Evolutionary conservation across 2,113 vertebrate species (phyloP).

Genomic region (Arizona elegans): DNA sequence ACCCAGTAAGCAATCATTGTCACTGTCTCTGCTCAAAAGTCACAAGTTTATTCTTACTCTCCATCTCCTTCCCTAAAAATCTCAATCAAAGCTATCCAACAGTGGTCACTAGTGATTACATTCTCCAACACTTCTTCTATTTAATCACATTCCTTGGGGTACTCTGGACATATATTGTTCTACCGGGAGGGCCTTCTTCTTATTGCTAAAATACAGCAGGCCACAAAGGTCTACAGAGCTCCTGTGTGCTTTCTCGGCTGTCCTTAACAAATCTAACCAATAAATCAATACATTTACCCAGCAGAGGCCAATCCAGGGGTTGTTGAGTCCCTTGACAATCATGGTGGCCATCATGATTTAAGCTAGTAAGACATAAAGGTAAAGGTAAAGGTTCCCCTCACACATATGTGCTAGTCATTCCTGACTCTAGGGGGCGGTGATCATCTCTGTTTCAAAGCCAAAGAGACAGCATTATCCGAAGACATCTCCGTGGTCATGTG

Average conservation of each 20-base stretch:
- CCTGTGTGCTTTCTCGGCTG: neutral
- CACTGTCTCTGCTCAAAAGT: neutral
- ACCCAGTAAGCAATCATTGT: neutral
- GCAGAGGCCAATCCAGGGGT: neutral
- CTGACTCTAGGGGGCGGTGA: too few species aligned
- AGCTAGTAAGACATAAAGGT: neutral
- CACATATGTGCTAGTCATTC: too few species aligned
- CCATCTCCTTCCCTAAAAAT: neutral
- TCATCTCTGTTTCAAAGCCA: too few species aligned
- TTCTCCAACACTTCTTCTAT: neutral
- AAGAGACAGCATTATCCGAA: too few species aligned
- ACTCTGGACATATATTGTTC: slow-evolving; percentile 15
- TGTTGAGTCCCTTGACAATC: neutral
- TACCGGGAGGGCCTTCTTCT: neutral
- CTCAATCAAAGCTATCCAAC: slow-evolving; percentile 24
- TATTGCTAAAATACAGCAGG: slow-evolving; percentile 14
- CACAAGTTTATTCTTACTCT: neutral
- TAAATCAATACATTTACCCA: neutral
- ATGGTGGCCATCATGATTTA: neutral
- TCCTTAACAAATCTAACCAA: neutral
- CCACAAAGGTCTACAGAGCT: accelerated
- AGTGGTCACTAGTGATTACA: neutral
- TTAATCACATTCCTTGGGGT: neutral
- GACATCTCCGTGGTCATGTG: too few species aligned
- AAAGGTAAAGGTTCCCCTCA: too few species aligned